Percentiles rank a stretch among this genome's conserved stretches.
phyloP scores from a whole-genome alignment of 1,140 invertebrate species.

The Brachionus rubens region DNA sequence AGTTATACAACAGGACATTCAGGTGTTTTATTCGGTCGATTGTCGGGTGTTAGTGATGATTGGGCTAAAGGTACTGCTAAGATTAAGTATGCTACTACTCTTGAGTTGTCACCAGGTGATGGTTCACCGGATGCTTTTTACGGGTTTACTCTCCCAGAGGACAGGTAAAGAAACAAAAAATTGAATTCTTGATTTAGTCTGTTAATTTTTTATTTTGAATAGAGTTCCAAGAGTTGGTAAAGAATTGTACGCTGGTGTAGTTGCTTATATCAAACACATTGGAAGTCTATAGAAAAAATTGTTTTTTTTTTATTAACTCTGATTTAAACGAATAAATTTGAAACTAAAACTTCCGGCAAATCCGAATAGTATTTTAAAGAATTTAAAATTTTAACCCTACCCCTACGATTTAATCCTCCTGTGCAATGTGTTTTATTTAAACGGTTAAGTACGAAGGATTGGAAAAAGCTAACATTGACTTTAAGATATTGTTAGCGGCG shows the following conservation, averaged over 20 bases:
- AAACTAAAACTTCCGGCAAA: too few relatives aligned
- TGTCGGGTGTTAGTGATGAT: slow-evolving; percentile 52
- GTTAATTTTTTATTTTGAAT: background rate
- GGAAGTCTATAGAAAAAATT: slow-evolving; percentile 7
- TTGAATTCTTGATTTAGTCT: too few relatives aligned
- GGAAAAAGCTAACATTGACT: too few relatives aligned
- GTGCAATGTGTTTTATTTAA: too few relatives aligned
- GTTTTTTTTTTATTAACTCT: too few relatives aligned
- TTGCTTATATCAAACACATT: slow-evolving; percentile 16
- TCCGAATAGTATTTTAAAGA: too few relatives aligned
- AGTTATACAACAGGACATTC: slow-evolving; percentile 34
- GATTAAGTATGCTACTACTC: slow-evolving; percentile 60
- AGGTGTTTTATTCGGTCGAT: slow-evolving; percentile 16
- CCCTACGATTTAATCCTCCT: too few relatives aligned
- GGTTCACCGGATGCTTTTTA: background rate
- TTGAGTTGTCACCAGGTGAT: slow-evolving; percentile 53
- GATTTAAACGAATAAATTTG: too few relatives aligned
- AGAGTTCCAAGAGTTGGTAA: slow-evolving; percentile 36
- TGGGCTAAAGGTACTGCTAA: slow-evolving; percentile 55
- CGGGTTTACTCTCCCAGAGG: slow-evolving; percentile 34
- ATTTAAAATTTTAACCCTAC: too few relatives aligned
- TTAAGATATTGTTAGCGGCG: too few relatives aligned
- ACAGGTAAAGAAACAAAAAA: slow-evolving; percentile 7
- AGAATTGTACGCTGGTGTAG: slow-evolving; percentile 26
- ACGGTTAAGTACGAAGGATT: too few relatives aligned